phyloP scores from a whole-genome alignment of 2,797 vertebrate genomes.

The Danionella dracula region DNA sequence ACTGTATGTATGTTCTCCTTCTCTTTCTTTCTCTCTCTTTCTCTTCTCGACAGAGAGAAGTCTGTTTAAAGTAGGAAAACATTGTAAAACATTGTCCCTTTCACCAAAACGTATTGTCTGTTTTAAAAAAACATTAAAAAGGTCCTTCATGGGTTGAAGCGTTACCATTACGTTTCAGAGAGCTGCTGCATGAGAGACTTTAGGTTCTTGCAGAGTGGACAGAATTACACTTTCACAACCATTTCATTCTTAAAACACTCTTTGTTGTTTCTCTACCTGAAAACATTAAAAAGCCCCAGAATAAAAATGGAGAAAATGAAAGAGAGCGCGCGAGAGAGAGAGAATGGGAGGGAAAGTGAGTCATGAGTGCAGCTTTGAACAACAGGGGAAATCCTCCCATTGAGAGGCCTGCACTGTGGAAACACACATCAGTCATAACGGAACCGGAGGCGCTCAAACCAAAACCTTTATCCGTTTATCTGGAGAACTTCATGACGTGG shows the following conservation, averaged over 20 bases:
- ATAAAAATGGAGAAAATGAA: not conserved
- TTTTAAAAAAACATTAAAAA: too few species aligned
- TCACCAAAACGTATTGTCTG: too few species aligned
- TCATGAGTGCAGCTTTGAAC: constrained; percentile 33
- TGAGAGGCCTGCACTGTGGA: constrained; percentile 6
- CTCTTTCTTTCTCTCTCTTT: too few species aligned
- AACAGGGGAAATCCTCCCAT: constrained; percentile 38
- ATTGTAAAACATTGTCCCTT: too few species aligned
- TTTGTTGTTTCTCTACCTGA: constrained; percentile 3
- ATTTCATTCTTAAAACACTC: constrained; percentile 7
- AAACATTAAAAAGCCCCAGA: constrained; percentile 18
- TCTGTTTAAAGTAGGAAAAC: too few species aligned
- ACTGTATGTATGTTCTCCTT: too few species aligned
- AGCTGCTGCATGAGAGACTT: too few species aligned
- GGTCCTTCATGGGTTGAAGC: too few species aligned
- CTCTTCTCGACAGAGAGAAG: too few species aligned
- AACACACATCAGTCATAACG: constrained; percentile 23
- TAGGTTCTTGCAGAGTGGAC: too few species aligned
- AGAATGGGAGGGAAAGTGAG: not conserved
- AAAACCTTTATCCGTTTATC: not conserved
- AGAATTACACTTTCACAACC: constrained; percentile 14
- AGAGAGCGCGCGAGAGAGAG: not conserved
- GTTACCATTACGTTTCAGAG: too few species aligned
- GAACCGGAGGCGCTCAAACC: constrained; percentile 2
- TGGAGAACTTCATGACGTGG: not conserved